Evolutionary conservation across 2,113 vertebrate genomes (phyloP).

Genomic region (Sclerurus mexicanus): DNA sequence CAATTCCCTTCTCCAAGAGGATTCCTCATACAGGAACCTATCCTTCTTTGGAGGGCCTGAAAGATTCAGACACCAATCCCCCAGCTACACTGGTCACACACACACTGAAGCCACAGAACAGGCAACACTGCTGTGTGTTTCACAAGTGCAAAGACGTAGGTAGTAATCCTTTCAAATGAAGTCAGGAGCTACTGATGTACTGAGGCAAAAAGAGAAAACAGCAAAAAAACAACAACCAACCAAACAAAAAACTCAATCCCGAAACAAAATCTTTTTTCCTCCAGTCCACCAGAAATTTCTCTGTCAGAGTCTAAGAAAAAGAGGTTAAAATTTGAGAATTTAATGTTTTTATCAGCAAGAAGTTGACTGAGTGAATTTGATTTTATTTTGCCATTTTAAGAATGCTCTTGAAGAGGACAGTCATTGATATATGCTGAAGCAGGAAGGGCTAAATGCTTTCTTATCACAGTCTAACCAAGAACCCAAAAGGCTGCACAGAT

Average conservation of each 20-base stretch:
- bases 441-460: neutral
- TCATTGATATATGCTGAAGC: neutral
- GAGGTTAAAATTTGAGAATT: neutral
- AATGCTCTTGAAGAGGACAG: neutral
- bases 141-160: neutral
- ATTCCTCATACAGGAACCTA: neutral
- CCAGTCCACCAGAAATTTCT: neutral
- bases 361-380: neutral
- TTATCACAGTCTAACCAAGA: neutral
- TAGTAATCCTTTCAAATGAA: neutral
- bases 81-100: neutral
- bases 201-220: neutral
- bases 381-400: neutral
- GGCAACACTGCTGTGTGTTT: neutral
- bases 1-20: neutral
- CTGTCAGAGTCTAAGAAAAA: neutral
- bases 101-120: neutral
- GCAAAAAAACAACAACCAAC: accelerated
- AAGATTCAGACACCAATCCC: neutral
- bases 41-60: neutral
- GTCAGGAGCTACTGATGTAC: neutral
- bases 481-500: neutral
- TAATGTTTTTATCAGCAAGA: neutral
- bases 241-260: neutral
- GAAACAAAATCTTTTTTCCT: neutral